These are phyloP conservation scores for Adelognathus sp. DNA, from an alignment of 2,888 invertebrate species.

Conservation along the genomic window DNA sequence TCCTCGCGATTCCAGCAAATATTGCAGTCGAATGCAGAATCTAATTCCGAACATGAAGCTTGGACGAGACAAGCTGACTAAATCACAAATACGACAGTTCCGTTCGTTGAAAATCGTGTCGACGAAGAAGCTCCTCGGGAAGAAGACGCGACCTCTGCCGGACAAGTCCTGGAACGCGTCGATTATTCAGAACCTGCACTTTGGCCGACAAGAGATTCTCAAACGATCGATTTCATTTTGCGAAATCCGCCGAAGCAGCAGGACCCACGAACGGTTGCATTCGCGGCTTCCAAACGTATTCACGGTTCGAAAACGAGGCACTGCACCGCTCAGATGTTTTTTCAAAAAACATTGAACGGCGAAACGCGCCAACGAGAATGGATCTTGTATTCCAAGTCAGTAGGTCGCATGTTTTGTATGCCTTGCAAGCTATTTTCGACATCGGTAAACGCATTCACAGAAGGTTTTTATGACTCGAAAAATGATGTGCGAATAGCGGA, in stretches of 20 bases:
- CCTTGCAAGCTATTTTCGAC: conserved; percentile 47
- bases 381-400: conserved; percentile 42
- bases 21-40: conserved; percentile 18
- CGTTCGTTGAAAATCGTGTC: conserved; percentile 20
- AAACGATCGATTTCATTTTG: conserved; percentile 43
- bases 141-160: background rate
- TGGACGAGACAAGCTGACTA: conserved; percentile 14
- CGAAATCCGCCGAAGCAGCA: conserved; percentile 33
- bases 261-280: conserved; percentile 24
- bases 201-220: conserved; percentile 32
- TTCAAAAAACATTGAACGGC: conserved; percentile 47
- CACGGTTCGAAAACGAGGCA: conserved; percentile 32
- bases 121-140: conserved; percentile 12
- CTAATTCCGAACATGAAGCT: conserved; percentile 15
- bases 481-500: conserved; percentile 43
- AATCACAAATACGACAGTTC: conserved; percentile 12
- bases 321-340: conserved; percentile 38
- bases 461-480: conserved; percentile 51
- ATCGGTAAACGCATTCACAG: conserved; percentile 36
- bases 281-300: conserved; percentile 29
- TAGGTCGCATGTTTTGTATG: conserved; percentile 47
- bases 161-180: conserved; percentile 8
- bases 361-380: conserved; percentile 45
- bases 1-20: conserved; percentile 25
- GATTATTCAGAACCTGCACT: conserved; percentile 39